phyloP scores from a whole-genome alignment of 2,888 invertebrate species.

The Erpobdella octoculata region DNA sequence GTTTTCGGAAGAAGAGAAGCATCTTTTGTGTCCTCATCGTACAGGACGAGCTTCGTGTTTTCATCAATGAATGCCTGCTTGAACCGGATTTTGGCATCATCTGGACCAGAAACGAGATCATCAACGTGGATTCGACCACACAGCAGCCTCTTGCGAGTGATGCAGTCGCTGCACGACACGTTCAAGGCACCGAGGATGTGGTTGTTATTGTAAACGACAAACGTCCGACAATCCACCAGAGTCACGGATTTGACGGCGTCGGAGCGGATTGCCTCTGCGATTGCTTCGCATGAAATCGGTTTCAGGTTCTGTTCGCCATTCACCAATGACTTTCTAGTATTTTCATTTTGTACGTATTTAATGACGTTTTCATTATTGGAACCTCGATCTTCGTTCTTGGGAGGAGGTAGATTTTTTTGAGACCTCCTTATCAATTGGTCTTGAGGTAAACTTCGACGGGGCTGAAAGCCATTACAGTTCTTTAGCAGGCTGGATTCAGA shows the following conservation, averaged over 20 bases:
- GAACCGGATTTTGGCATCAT: slow-evolving; percentile 60
- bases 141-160: slow-evolving; percentile 63
- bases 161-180: slow-evolving; percentile 66
- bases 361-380: neutral
- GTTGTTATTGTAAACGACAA: slow-evolving; percentile 64
- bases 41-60: slow-evolving; percentile 60
- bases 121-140: slow-evolving; percentile 63
- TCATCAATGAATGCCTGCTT: slow-evolving; percentile 51
- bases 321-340: neutral
- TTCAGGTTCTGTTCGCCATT: neutral
- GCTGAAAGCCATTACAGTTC: neutral
- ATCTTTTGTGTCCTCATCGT: slow-evolving; percentile 64
- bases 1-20: slow-evolving; percentile 50
- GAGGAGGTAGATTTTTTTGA: neutral
- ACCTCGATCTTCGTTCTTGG: neutral
- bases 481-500: slow-evolving; percentile 5
- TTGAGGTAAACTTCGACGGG: neutral
- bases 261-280: neutral
- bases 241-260: slow-evolving; percentile 3
- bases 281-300: neutral
- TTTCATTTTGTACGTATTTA: neutral
- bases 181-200: slow-evolving; percentile 62
- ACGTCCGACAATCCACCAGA: slow-evolving; percentile 60
- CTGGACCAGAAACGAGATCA: slow-evolving; percentile 62
- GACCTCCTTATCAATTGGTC: neutral